Percentiles rank a stretch among this genome's conserved stretches.
phyloP scores from a whole-genome alignment of 1,140 invertebrate species.

The Ceratoteleas bidentatus region DNA sequence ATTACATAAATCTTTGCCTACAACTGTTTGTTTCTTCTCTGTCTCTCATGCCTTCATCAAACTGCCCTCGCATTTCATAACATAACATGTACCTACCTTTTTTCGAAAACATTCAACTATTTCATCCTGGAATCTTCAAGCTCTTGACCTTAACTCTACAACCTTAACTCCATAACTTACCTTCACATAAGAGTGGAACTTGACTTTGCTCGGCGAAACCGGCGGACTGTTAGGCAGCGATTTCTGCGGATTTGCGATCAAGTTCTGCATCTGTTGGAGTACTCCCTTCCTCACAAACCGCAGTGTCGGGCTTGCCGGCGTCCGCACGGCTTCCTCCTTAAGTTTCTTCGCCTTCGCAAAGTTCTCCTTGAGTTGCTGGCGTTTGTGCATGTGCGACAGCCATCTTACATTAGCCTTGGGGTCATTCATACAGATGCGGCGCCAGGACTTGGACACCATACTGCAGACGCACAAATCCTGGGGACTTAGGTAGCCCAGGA shows the following conservation, averaged over 20 bases:
- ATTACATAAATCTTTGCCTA: not conserved
- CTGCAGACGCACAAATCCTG: constrained; percentile 75
- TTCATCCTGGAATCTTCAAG: constrained; percentile 14
- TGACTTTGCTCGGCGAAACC: constrained; percentile 79
- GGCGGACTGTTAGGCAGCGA: constrained; percentile 74
- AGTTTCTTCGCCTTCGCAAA: constrained; percentile 68
- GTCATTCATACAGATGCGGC: constrained; percentile 72
- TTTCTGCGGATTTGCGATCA: constrained; percentile 64
- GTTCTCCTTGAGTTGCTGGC: constrained; percentile 78
- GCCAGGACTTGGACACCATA: constrained; percentile 77
- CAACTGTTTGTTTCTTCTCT: not conserved
- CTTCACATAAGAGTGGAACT: constrained; percentile 80
- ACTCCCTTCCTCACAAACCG: constrained; percentile 72
- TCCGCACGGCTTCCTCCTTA: constrained; percentile 61
- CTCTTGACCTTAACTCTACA: not conserved
- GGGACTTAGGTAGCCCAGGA: constrained; percentile 69
- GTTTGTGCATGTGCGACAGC: constrained; percentile 69
- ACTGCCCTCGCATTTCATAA: not conserved
- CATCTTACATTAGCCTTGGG: constrained; percentile 70
- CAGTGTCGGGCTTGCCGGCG: constrained; percentile 69
- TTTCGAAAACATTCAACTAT: no score
- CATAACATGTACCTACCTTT: no score
- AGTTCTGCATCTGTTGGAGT: constrained; percentile 75
- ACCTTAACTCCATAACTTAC: constrained; percentile 57
- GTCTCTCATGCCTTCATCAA: not conserved